These are phyloP conservation scores for Beroe ovata DNA, from an alignment of 37 sponge, comb jelly and placozoan genomes.

Conservation along the genomic window DNA sequence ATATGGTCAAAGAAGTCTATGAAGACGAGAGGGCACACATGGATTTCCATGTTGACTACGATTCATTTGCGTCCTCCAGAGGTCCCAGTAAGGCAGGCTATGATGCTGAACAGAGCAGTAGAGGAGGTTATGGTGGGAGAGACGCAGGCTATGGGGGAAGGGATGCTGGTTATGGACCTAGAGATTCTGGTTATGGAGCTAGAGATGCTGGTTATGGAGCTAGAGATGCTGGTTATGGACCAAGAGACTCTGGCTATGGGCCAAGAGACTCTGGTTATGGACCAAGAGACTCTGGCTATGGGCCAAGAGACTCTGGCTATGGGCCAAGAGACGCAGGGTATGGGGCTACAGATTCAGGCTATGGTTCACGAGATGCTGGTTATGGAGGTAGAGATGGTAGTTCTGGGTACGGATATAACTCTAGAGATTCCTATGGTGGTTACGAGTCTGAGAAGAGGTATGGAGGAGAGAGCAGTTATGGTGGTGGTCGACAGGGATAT, in stretches of 20 bases:
- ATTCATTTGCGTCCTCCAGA: not conserved
- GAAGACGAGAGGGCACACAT: slow-evolving; percentile 31
- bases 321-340: too few species aligned
- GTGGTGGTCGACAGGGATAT: slow-evolving; percentile 1
- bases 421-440: not conserved
- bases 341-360: too few species aligned
- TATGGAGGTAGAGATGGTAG: too few species aligned
- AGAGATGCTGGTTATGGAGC: not conserved
- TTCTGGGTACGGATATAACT: too few species aligned
- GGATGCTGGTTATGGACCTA: slow-evolving; percentile 4
- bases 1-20: slow-evolving; percentile 37
- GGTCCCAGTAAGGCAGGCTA: slow-evolving; percentile 5
- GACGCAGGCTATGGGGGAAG: not conserved
- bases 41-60: slow-evolving; percentile 27
- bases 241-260: not conserved
- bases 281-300: not conserved
- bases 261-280: not conserved
- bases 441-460: not conserved
- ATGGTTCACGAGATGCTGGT: too few species aligned
- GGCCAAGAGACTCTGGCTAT: too few species aligned
- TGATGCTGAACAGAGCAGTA: not conserved
- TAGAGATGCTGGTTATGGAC: slow-evolving; percentile 20
- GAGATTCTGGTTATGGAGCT: slow-evolving; percentile 23
- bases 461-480: slow-evolving; percentile 21
- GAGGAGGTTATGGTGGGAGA: slow-evolving; percentile 3